phyloP scores from a whole-genome alignment of 2,888 invertebrate species.

The Troilus luridus region DNA sequence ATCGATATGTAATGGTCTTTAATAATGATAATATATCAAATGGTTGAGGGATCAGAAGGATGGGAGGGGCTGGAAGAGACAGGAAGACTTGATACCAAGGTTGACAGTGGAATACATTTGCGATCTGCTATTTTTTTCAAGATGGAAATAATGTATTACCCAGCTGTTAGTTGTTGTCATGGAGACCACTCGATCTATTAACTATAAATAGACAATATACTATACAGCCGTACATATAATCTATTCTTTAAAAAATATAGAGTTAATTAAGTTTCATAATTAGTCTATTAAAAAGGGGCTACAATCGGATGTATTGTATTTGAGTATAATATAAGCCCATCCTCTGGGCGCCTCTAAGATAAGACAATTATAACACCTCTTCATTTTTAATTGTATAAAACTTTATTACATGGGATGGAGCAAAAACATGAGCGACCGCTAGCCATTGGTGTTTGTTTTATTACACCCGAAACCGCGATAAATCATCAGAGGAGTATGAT shows the following conservation, averaged over 20 bases:
- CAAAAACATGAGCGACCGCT: too few relatives aligned
- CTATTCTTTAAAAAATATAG: background rate
- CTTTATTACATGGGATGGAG: too few relatives aligned
- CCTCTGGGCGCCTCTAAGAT: background rate
- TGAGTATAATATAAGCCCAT: background rate
- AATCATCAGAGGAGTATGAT: too few relatives aligned
- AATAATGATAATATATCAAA: background rate
- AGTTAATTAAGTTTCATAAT: slow-evolving; percentile 1
- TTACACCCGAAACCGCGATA: too few relatives aligned
- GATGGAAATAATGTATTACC: background rate
- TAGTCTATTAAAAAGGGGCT: background rate
- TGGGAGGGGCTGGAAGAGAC: background rate
- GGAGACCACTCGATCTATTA: background rate
- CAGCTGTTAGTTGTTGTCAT: background rate
- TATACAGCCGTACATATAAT: too few relatives aligned
- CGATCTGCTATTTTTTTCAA: background rate
- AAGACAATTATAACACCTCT: background rate
- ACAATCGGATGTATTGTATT: background rate
- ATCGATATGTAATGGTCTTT: background rate
- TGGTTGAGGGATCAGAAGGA: background rate
- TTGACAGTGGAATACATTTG: background rate
- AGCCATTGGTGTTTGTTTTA: too few relatives aligned
- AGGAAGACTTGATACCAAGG: background rate
- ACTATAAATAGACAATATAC: background rate
- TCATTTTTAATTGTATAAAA: too few relatives aligned